phyloP scores from a whole-genome alignment of 2,113 vertebrate genomes.

The Microcebus tavaratra region DNA sequence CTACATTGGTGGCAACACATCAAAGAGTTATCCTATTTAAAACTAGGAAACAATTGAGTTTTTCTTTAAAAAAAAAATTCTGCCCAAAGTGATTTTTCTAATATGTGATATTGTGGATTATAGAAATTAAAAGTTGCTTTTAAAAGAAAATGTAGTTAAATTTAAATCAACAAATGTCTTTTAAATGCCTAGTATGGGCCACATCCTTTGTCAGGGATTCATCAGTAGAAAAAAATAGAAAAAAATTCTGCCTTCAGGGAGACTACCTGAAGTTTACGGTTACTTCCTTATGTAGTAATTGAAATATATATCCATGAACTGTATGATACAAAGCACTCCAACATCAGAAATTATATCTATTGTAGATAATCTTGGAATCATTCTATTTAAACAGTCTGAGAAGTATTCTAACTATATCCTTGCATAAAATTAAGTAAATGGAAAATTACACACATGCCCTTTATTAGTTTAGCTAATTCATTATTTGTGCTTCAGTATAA shows the following conservation, averaged over 20 bases:
- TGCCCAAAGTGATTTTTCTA: not conserved
- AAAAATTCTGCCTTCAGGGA: not conserved
- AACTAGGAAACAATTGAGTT: not conserved
- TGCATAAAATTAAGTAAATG: not conserved
- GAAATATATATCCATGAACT: not conserved
- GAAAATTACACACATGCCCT: not conserved
- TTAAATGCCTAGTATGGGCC: not conserved
- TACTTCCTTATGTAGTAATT: not conserved
- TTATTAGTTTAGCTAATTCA: not conserved
- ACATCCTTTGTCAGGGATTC: not conserved
- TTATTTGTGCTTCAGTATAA: not conserved
- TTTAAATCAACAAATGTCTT: not conserved
- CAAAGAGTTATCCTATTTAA: not conserved
- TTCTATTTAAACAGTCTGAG: not conserved
- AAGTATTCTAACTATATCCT: not conserved
- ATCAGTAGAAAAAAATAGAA: not conserved
- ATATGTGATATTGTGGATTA: not conserved
- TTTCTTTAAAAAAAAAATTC: not conserved
- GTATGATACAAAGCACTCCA: not conserved
- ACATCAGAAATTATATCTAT: not conserved
- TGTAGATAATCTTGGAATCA: not conserved
- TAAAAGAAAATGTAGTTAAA: not conserved
- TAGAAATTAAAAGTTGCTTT: not conserved
- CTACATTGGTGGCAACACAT: not conserved
- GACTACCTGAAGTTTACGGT: not conserved